Percentiles rank a stretch among this genome's conserved stretches.
These are phyloP conservation scores for Stichopus chloronotus DNA, from an alignment of 35 echinoderm and acorn worm genomes.

Conservation along the genomic window DNA sequence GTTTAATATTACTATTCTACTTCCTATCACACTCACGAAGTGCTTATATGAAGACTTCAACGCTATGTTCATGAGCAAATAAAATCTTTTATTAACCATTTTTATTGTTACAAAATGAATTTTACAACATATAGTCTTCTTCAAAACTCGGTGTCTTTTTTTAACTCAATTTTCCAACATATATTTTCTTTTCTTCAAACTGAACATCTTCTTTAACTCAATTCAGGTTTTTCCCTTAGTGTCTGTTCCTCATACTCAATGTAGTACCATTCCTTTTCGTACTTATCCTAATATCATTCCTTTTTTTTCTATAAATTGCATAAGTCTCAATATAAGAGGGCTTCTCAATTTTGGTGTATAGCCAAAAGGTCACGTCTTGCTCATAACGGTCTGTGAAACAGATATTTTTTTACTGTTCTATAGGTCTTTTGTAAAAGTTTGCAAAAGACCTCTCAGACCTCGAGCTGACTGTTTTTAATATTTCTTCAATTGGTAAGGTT, in stretches of 20 bases:
- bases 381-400: not conserved
- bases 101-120: not conserved
- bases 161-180: not conserved
- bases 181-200: not conserved
- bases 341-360: not conserved
- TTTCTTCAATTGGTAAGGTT: too few relatives aligned
- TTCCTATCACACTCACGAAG: too few relatives aligned
- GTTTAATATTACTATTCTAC: too few relatives aligned
- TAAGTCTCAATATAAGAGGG: not conserved
- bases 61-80: not conserved
- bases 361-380: not conserved
- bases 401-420: not conserved
- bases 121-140: not conserved
- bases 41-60: not conserved
- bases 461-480: too few relatives aligned
- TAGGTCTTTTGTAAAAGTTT: too few relatives aligned
- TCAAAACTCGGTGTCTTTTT: too few relatives aligned
- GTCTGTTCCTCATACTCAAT: not conserved
- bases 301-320: not conserved
- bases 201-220: not conserved
- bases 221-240: not conserved
- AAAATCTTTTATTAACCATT: not conserved
- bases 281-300: not conserved
- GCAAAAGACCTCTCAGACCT: too few relatives aligned
- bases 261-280: not conserved